Conservation (phyloP, 2,113 vertebrate genomes). For the Xiphophorus maculatus region DNA sequence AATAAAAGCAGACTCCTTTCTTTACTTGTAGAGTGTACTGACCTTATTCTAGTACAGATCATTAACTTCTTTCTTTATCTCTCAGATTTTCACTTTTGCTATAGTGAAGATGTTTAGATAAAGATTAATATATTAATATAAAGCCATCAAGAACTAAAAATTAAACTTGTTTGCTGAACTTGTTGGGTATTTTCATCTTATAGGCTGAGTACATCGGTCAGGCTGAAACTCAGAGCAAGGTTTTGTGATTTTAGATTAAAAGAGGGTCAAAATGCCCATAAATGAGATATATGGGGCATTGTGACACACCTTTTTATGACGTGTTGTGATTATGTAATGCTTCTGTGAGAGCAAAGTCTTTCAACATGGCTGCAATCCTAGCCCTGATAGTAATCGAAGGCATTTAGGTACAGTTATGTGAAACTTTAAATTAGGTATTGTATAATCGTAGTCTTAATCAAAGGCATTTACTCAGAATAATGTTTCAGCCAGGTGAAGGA, state of each 20-base stretch:
- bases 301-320: constrained; percentile 71
- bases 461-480: background rate
- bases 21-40: background rate
- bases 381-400: background rate
- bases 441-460: background rate
- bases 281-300: constrained; percentile 52
- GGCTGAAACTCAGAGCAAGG: constrained; percentile 13
- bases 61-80: background rate
- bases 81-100: background rate
- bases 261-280: background rate
- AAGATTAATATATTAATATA: background rate
- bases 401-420: background rate
- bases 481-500: background rate
- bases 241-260: constrained; percentile 11
- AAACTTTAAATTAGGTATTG: background rate
- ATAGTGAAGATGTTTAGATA: background rate
- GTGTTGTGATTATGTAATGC: constrained; percentile 48
- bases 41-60: background rate
- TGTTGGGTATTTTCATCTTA: background rate
- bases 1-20: background rate
- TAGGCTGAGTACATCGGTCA: background rate
- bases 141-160: constrained; percentile 3
- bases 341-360: constrained; percentile 36
- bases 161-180: background rate
- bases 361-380: constrained; percentile 4